Conservation (phyloP, 2,113 vertebrate species). For the Platysternon megacephalum region DNA sequence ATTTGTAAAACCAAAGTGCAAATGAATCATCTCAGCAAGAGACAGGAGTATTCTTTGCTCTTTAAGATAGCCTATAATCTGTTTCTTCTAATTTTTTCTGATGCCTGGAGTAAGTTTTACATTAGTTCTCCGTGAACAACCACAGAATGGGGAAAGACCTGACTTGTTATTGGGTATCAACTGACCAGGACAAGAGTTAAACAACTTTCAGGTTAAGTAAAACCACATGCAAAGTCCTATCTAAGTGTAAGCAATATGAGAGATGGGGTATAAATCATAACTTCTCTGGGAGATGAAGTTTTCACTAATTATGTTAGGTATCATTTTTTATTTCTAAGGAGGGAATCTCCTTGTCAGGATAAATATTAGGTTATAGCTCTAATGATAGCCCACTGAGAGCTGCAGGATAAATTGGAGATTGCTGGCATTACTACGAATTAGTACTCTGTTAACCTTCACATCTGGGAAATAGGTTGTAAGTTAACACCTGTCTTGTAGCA, state of each 20-base stretch:
- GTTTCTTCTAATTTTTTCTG: not conserved
- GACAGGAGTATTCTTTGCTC: not conserved
- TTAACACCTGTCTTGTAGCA: not conserved
- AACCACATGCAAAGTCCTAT: constrained; percentile 56
- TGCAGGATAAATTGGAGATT: not conserved
- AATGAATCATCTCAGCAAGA: not conserved
- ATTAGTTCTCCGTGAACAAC: not conserved
- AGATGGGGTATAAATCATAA: constrained; percentile 66
- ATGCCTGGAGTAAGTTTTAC: not conserved
- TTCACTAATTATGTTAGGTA: constrained; percentile 33
- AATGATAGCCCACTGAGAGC: not conserved
- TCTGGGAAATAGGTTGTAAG: not conserved
- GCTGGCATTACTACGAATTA: not conserved
- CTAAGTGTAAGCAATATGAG: constrained; percentile 43
- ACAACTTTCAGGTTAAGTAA: constrained; percentile 42
- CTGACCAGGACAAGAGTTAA: constrained; percentile 50
- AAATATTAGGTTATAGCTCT: not conserved
- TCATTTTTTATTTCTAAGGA: not conserved
- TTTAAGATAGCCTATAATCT: not conserved
- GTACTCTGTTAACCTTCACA: not conserved
- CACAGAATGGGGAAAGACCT: not conserved
- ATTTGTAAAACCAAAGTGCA: not conserved
- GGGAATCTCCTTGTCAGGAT: not conserved
- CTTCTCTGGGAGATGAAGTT: constrained; percentile 31
- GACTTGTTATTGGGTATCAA: not conserved